phyloP scores from a whole-genome alignment of 2,888 invertebrate genomes.

The Drosophila limbata region DNA sequence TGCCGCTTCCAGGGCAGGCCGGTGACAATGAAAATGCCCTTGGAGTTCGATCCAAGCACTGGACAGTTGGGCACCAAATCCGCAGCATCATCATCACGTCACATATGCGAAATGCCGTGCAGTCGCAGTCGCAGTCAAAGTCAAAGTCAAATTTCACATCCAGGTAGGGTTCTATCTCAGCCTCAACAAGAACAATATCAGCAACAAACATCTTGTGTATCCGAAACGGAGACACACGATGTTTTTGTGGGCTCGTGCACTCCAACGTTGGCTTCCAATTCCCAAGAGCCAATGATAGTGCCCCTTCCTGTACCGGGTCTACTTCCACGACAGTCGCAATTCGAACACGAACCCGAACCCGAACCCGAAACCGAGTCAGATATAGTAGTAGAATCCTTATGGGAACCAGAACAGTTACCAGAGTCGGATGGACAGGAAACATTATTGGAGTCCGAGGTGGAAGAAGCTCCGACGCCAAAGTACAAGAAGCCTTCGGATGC shows the following conservation, averaged over 20 bases:
- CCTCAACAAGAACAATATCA: neutral
- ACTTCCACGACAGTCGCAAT: neutral
- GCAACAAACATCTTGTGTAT: neutral
- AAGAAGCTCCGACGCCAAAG: neutral
- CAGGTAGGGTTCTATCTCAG: conserved; percentile 18
- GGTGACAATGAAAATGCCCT: conserved; percentile 65
- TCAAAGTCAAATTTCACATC: neutral
- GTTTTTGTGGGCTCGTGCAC: conserved; percentile 4
- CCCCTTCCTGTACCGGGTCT: conserved; percentile 4
- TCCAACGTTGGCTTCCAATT: neutral
- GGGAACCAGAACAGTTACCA: neutral
- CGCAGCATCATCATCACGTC: neutral
- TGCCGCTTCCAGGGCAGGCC: conserved; percentile 37
- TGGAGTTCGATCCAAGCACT: conserved; percentile 61
- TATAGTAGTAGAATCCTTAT: neutral
- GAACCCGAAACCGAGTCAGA: neutral
- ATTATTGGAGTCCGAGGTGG: neutral
- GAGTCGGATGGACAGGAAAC: neutral
- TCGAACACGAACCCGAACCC: neutral
- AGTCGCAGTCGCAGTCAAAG: neutral
- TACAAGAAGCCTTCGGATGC: neutral
- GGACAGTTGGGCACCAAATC: conserved; percentile 31
- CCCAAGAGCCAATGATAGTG: neutral
- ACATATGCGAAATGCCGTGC: neutral
- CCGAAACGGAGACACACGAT: neutral